These are phyloP conservation scores for Sebastes glaucus DNA, from an alignment of 2,797 vertebrate species.

Conservation along the genomic window DNA sequence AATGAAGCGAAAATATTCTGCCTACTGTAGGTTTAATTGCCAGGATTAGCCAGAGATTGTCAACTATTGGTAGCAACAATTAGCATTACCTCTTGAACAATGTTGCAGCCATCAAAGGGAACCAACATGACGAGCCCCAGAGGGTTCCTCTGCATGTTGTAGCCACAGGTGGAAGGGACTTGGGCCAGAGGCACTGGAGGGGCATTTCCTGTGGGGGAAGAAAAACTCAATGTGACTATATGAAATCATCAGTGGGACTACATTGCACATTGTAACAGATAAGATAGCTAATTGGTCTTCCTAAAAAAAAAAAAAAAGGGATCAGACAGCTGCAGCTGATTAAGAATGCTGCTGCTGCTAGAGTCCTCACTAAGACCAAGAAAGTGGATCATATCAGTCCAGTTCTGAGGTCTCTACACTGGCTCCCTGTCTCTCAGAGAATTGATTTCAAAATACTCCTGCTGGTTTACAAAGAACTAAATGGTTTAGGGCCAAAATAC, in stretches of 20 bases:
- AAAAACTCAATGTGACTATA: background rate
- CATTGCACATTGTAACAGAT: background rate
- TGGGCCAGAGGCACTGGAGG: slow-evolving; percentile 39
- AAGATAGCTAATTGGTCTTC: too few species aligned
- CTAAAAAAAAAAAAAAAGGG: rapidly evolving
- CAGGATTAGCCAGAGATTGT: background rate
- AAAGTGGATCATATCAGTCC: too few species aligned
- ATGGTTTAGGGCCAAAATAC: too few species aligned
- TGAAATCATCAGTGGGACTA: background rate
- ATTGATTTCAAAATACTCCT: too few species aligned
- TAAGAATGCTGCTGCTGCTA: too few species aligned
- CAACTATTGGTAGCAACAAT: background rate
- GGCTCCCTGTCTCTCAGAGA: too few species aligned
- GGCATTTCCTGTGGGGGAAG: background rate
- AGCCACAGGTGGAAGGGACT: slow-evolving; percentile 66
- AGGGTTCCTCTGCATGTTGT: slow-evolving; percentile 48
- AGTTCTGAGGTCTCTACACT: too few species aligned
- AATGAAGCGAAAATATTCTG: background rate
- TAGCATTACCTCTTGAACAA: slow-evolving; percentile 54
- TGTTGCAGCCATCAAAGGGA: slow-evolving; percentile 66
- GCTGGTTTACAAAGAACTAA: too few species aligned
- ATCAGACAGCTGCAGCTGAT: too few species aligned
- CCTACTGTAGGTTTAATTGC: background rate
- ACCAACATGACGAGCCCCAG: slow-evolving; percentile 43
- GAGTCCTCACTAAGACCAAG: too few species aligned